phyloP scores from a whole-genome alignment of 1,140 invertebrate species.

The Oncopeltus fasciatus region DNA sequence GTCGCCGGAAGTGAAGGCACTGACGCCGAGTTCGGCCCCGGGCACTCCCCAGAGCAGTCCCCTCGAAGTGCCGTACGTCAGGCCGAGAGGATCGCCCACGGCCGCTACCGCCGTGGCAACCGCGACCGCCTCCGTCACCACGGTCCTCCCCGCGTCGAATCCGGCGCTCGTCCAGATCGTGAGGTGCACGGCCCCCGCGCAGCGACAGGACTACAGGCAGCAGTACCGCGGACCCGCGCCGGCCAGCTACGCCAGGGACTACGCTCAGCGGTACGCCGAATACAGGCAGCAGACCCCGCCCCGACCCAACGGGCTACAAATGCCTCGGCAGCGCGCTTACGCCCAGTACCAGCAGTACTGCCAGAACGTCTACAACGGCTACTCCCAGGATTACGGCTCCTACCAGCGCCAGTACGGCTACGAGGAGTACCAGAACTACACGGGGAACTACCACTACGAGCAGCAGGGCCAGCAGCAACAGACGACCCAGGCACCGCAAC shows the following conservation, averaged over 20 bases:
- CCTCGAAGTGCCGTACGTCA: constrained; percentile 27
- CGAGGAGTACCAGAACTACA: constrained; percentile 26
- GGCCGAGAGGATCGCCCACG: constrained; percentile 21
- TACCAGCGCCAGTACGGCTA: constrained; percentile 23
- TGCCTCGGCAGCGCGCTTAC: constrained; percentile 22
- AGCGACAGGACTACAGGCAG: constrained; percentile 14
- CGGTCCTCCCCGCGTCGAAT: constrained; percentile 15
- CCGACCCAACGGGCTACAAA: constrained; percentile 23
- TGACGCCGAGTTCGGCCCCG: constrained; percentile 47
- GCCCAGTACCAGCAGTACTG: constrained; percentile 21
- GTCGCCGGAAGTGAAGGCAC: constrained; percentile 29
- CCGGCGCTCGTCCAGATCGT: constrained; percentile 21
- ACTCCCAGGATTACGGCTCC: constrained; percentile 20
- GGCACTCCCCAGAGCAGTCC: constrained; percentile 34
- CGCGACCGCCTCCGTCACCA: constrained; percentile 32
- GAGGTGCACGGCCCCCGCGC: constrained; percentile 18
- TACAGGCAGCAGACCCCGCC: background rate
- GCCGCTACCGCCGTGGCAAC: constrained; percentile 22
- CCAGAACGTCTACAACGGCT: constrained; percentile 28
- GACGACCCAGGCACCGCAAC: constrained; percentile 28
- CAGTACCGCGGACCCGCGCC: constrained; percentile 8
- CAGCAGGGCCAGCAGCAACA: constrained; percentile 26
- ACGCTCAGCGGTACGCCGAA: constrained; percentile 10
- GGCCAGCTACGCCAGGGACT: background rate
- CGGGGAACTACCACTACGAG: constrained; percentile 9